A percentile compares a stretch with the other conserved stretches of the same genome.
Evolutionary conservation across 1,140 invertebrate genomes (phyloP).

Genomic region (Periplaneta americana): DNA sequence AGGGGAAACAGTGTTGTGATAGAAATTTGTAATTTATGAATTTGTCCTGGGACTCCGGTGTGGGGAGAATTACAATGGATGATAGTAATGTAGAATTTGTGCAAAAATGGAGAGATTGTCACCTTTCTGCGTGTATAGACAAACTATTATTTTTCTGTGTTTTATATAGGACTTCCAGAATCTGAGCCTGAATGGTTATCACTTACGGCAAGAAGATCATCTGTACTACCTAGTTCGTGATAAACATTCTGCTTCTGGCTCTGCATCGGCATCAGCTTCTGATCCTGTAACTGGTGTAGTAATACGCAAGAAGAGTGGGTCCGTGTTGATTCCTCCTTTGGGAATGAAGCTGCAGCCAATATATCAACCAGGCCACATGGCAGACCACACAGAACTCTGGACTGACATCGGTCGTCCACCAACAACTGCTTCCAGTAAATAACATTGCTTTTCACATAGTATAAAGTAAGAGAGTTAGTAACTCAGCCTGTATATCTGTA

Average conservation of each 20-base stretch:
- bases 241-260: neutral
- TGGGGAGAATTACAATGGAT: neutral
- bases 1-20: too few species aligned
- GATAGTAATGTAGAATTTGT: too few species aligned
- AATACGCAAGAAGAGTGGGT: neutral
- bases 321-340: neutral
- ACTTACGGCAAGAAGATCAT: slow-evolving; percentile 48
- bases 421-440: slow-evolving; percentile 14
- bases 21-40: neutral
- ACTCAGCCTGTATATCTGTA: too few species aligned
- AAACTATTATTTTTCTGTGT: neutral
- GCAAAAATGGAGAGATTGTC: too few species aligned
- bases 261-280: neutral
- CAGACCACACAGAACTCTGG: slow-evolving; percentile 2
- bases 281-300: neutral
- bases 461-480: too few species aligned
- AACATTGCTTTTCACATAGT: too few species aligned
- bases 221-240: slow-evolving; percentile 57
- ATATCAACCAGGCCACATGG: neutral
- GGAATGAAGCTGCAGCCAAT: neutral
- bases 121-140: too few species aligned
- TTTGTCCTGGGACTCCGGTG: neutral
- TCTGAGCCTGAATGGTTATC: slow-evolving; percentile 53
- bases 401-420: slow-evolving; percentile 10
- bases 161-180: slow-evolving; percentile 51